Evolutionary conservation across 2,888 invertebrate species (phyloP).

Genomic region (Heliconius sara): DNA sequence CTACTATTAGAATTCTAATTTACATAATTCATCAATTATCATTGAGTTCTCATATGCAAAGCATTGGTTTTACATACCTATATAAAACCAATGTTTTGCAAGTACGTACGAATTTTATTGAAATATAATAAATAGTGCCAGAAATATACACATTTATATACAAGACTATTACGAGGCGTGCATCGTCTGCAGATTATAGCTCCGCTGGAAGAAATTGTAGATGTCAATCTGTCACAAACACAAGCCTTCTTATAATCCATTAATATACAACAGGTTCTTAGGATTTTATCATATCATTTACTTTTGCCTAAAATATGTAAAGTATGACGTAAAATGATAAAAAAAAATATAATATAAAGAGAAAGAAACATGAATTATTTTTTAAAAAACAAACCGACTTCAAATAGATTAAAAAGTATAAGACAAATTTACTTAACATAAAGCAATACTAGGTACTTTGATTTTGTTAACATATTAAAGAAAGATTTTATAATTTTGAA

Average conservation of each 20-base stretch:
- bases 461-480: no score
- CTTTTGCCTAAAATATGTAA: slow-evolving; percentile 1
- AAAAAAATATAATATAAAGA: not conserved
- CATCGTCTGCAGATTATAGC: slow-evolving; percentile 48
- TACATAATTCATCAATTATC: no score
- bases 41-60: not conserved
- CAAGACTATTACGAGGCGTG: slow-evolving; percentile 30
- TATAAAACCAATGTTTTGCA: not conserved
- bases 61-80: not conserved
- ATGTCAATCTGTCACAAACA: slow-evolving; percentile 57
- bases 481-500: no score
- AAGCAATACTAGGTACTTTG: no score
- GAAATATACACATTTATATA: slow-evolving; percentile 23
- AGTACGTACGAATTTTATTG: not conserved
- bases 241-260: slow-evolving; percentile 39
- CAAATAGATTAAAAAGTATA: no score
- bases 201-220: slow-evolving; percentile 50
- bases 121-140: not conserved
- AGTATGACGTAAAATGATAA: not conserved
- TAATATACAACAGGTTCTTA: slow-evolving; percentile 20
- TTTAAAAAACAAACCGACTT: no score
- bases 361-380: no score
- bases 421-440: no score
- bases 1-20: no score
- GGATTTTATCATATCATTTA: not conserved